Evolutionary conservation across 2,113 vertebrate species (phyloP), one percentile per base, ranked within the genome.

Genomic region (Peromyscus californicus): DNA sequence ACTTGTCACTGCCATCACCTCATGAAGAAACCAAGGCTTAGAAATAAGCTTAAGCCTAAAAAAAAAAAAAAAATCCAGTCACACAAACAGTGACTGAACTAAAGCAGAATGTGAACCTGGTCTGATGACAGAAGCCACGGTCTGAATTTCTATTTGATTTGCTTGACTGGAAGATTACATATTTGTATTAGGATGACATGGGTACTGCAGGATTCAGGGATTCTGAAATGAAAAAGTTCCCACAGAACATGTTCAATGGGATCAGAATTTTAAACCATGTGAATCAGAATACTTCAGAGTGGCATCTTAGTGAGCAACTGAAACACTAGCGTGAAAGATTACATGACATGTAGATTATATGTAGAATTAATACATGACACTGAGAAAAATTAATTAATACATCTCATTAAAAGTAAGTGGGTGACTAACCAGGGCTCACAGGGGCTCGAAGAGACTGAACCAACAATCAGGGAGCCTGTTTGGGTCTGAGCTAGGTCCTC

Each of bases 261-360:
- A 80, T 89, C 80, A 87, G 31, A 85, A 96, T 70, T 86, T 96
- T 89, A 51, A 88, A 67, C 33, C 76, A 57, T 36, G 74, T 36
- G 22, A 88, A 16, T 84, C 22, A 72, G 72, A 83, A 76, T 93
- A 78, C 42, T 83, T 94, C 79, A 91, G 51, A 86, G 26, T 82
- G 42, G 59, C 39, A 74, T 5, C 45, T 95, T 87, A 79, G 29
- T 36, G 78, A 89, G 57, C 9, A 95, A 88, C 31, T 82, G 19
- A 82, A 76, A 93, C 85, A 95, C 16, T 85, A 89, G 24, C 80
- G 70, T 92, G 29, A 65, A 97, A 86, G 96, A 95, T 59, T 70
- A 76, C 48, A 3, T 26, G 5, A 94, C 17, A 57, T 57, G 70
- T 84, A 86, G 96, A 95, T 59, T 70, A 76, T 39, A 3, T 83